Conservation (phyloP, 2,797 vertebrate genomes). For the Zonotrichia albicollis region DNA sequence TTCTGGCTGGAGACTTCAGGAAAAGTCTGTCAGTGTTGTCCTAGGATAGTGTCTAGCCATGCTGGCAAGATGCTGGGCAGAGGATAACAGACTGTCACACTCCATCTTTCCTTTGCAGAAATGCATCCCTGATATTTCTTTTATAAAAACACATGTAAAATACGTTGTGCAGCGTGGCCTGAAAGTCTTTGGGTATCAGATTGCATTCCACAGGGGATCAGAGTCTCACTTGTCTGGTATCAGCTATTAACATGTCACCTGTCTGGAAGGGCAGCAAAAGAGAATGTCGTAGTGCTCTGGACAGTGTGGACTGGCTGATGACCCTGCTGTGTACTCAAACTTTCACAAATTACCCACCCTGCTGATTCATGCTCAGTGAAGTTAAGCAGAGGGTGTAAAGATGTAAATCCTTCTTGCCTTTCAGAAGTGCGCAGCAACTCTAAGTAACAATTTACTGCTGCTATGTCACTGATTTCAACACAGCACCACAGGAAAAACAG, state of each 20-base stretch:
- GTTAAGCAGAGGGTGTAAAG: neutral
- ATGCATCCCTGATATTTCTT: neutral
- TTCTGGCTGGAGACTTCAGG: neutral
- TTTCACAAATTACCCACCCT: neutral
- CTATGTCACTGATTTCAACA: neutral
- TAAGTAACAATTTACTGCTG: neutral
- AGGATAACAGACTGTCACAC: neutral
- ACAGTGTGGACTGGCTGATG: neutral
- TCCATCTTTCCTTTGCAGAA: neutral
- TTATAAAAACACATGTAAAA: neutral
- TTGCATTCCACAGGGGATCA: neutral
- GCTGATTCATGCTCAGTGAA: neutral
- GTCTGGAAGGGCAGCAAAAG: neutral
- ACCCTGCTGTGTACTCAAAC: neutral
- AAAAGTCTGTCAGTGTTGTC: neutral
- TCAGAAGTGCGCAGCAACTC: neutral
- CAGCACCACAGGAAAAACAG: neutral
- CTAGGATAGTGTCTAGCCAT: neutral
- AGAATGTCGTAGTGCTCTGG: neutral
- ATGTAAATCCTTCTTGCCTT: neutral
- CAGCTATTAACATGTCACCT: neutral
- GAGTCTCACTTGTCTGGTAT: neutral
- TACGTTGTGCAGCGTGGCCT: rapidly evolving
- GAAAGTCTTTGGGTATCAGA: neutral
- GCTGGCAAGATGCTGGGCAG: neutral